Percentiles rank a stretch among this genome's conserved stretches.
Conservation (phyloP, 2,113 vertebrate genomes). For the Tetrao urogallus region DNA sequence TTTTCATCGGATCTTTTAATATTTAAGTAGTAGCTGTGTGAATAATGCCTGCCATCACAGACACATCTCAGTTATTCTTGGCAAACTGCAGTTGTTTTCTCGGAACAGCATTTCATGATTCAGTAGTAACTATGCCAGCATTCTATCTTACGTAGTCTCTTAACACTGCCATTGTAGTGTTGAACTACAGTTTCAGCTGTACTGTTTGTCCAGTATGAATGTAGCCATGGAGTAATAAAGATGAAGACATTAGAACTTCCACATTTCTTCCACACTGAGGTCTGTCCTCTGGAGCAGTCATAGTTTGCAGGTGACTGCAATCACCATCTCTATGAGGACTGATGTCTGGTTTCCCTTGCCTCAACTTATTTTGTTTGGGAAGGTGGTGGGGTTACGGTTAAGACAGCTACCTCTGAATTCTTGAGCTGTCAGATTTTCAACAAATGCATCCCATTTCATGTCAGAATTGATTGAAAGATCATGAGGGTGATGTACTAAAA, state of each 20-base stretch:
- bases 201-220: not conserved
- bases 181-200: not conserved
- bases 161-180: not conserved
- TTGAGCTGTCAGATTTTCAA: not conserved
- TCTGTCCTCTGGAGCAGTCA: not conserved
- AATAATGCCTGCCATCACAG: not conserved
- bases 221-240: not conserved
- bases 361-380: not conserved
- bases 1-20: slow-evolving; percentile 5
- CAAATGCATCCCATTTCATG: not conserved
- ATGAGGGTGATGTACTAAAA: not conserved
- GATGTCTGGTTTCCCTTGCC: not conserved
- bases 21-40: not conserved
- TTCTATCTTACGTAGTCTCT: not conserved
- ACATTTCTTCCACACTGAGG: not conserved
- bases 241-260: not conserved
- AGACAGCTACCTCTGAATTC: not conserved
- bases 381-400: not conserved
- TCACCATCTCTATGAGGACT: not conserved
- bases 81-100: slow-evolving; percentile 22
- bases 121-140: slow-evolving; percentile 4
- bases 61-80: slow-evolving; percentile 48
- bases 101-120: not conserved
- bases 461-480: not conserved
- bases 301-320: not conserved